Evolutionary conservation across 2,113 vertebrate species (phyloP).

Genomic region (Myxocyprinus asiaticus): DNA sequence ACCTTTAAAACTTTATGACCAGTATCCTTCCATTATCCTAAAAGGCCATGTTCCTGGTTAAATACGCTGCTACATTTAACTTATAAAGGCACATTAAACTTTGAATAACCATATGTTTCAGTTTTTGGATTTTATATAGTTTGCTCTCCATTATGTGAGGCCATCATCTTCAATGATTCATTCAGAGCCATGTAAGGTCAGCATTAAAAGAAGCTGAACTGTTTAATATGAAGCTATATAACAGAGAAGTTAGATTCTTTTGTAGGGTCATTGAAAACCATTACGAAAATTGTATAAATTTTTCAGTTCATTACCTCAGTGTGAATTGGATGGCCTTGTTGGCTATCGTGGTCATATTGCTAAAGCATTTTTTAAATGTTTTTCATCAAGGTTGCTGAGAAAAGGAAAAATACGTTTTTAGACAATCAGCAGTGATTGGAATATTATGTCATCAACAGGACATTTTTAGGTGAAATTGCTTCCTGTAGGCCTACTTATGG

Average conservation of each 20-base stretch:
- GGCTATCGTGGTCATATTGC: not conserved
- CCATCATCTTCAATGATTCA: conserved; percentile 67
- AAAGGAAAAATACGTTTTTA: not conserved
- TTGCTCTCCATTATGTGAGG: conserved; percentile 38
- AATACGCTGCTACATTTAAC: not conserved
- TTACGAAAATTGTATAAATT: conserved; percentile 68
- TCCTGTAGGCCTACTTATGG: no score
- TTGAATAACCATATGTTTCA: conserved; percentile 56
- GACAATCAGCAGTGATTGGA: not conserved
- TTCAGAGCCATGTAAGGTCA: conserved; percentile 56
- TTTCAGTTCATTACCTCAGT: conserved; percentile 70
- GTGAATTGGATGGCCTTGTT: conserved; percentile 52
- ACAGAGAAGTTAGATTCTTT: conserved; percentile 51
- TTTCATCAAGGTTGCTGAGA: not conserved
- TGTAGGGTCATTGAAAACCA: conserved; percentile 60
- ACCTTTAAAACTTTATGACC: conserved; percentile 4
- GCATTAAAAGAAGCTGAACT: conserved; percentile 55
- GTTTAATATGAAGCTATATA: conserved; percentile 65
- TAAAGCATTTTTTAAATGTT: not conserved
- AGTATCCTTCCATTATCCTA: conserved; percentile 1
- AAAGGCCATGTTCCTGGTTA: conserved; percentile 6
- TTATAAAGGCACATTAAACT: conserved; percentile 1
- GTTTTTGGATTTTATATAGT: conserved; percentile 56
- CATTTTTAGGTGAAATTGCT: not conserved
- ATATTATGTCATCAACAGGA: not conserved